Base-by-base conservation (phyloP, 2,888 invertebrate genomes). In the Conops quadrifasciatus region DNA sequence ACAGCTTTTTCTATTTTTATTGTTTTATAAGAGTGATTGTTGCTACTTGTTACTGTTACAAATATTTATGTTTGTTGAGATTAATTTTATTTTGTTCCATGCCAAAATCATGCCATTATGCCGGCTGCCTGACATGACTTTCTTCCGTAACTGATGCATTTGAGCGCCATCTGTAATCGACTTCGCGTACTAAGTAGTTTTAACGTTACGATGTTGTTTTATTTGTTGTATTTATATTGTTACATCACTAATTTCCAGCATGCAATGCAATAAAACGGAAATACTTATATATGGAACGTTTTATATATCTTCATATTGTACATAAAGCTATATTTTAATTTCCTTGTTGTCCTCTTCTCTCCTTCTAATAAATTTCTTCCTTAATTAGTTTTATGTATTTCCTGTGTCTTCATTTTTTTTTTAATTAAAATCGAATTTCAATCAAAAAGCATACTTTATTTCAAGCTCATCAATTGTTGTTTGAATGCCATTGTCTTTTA, bases 161-260 rank as follows among this genome's bases (percentile, higher is more conserved):
- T 67, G 30, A 58, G 58, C 58, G 67, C 67, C 67, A 67, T 67
- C 45, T 67, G 24, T 58, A 47, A 58, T 36, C 21, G 56, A 58
- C 24, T 67, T 43, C 67, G 58, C 65, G 51, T 65, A 51, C 30
- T 51, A 53, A 65, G 16, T 45, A 45, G 19, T 43, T 45, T 19
- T 21, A 63, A 26, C 19, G 21, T 21, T 43, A 43, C 24, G 19
- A 21, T 15, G 24, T 45, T 30, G n/a, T 30, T 36, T 36, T 16
- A 30, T 24, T 58, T 28, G 16, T 58, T 60, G 59, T 36, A 30
- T 11, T 30, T 60, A 19, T 36, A n/a, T 28, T 60, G 24, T 28
- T 36, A n/a, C 19, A 49, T 16, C 26, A 4, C 26, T 58, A 26
- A n/a, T 26, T 58, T 28, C 30, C 19, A 60, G n/a, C 15, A 19